These are phyloP conservation scores for Musca vetustissima DNA, from an alignment of 1,140 invertebrate species.

Conservation along the genomic window DNA sequence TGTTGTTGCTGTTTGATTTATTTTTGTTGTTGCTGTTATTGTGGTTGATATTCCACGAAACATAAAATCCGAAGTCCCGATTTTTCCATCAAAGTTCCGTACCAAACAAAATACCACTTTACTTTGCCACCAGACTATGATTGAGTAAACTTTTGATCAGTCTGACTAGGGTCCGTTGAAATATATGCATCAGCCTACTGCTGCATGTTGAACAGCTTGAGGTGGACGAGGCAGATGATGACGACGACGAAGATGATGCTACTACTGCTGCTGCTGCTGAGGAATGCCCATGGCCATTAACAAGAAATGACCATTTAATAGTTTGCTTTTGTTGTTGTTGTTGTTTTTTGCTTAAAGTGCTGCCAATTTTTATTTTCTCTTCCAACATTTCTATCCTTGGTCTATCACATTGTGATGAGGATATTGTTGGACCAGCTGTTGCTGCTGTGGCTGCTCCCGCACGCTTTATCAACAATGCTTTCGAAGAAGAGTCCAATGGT, in stretches of 20 bases:
- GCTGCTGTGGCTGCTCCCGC: not conserved
- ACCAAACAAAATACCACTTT: no score
- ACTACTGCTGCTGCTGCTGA: no score
- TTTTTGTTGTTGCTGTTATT: not conserved
- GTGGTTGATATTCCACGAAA: not conserved
- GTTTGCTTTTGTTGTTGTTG: no score
- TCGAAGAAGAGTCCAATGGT: no score
- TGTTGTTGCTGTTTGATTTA: no score
- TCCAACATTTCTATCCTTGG: not conserved
- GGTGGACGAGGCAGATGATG: no score
- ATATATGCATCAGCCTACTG: not conserved
- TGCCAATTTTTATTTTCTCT: no score
- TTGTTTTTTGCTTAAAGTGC: no score
- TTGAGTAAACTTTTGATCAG: constrained; percentile 5
- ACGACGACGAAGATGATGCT: no score
- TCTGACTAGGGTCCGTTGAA: constrained; percentile 15
- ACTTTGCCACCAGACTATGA: constrained; percentile 1
- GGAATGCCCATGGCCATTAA: not conserved
- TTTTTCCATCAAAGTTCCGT: no score
- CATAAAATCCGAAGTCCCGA: no score
- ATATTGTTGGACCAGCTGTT: not conserved
- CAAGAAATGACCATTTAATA: not conserved
- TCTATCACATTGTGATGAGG: not conserved
- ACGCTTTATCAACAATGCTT: not conserved
- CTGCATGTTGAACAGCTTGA: not conserved